Evolutionary conservation across 2,797 vertebrate genomes (phyloP).

Genomic region (Pitangus sulphuratus): DNA sequence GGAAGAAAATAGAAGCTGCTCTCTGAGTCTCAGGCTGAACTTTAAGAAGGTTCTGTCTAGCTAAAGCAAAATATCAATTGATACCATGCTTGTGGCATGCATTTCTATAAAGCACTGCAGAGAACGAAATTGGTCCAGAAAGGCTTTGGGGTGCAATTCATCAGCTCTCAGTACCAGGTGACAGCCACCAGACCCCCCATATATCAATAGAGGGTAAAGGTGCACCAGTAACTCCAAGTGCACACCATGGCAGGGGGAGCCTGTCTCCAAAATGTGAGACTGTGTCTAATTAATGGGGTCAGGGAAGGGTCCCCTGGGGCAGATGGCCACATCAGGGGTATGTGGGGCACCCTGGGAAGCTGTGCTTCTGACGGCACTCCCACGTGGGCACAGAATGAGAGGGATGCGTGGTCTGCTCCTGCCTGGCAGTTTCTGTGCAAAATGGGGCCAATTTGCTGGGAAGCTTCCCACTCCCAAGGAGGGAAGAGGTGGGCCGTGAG

Average conservation of each 20-base stretch:
- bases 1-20: background rate
- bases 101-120: background rate
- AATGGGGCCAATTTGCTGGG: slow-evolving; percentile 57
- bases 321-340: background rate
- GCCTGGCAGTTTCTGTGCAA: slow-evolving; percentile 48
- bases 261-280: background rate
- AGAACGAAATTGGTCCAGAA: background rate
- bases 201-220: background rate
- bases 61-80: background rate
- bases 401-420: slow-evolving; percentile 31
- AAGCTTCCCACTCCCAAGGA: slow-evolving; percentile 47
- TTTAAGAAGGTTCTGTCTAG: background rate
- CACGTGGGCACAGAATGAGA: background rate
- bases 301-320: background rate
- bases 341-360: background rate
- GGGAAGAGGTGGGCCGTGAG: slow-evolving; percentile 68
- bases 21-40: background rate
- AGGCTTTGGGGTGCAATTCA: background rate
- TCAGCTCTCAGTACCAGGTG: background rate
- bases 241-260: background rate
- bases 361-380: background rate
- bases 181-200: background rate
- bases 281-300: background rate
- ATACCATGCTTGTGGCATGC: background rate
- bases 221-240: background rate